Percentiles rank a stretch among this genome's conserved stretches.
Conservation (phyloP, 2,888 invertebrate genomes). For the Eudasyphora cyanicolor region DNA sequence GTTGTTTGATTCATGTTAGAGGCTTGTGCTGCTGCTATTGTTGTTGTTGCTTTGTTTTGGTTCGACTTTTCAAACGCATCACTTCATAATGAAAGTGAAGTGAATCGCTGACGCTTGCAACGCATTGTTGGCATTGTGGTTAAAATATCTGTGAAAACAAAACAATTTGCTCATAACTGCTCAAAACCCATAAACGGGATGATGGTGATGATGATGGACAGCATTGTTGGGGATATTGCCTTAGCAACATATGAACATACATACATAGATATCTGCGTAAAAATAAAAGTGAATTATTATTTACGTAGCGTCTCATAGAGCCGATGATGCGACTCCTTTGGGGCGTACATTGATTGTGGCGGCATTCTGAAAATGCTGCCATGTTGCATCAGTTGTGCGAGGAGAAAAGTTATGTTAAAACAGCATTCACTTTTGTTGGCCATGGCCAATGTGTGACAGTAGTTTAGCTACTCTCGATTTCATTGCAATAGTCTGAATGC, state of each 20-base stretch:
- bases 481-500: no score
- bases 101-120: constrained; percentile 75
- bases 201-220: not conserved
- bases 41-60: constrained; percentile 34
- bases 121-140: constrained; percentile 40
- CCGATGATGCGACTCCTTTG: not conserved
- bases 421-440: not conserved
- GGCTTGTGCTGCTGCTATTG: not conserved
- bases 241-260: not conserved
- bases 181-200: not conserved
- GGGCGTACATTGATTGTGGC: not conserved
- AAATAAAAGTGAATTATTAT: constrained; percentile 18
- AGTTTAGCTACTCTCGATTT: no score
- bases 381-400: not conserved
- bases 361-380: not conserved
- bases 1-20: constrained; percentile 26
- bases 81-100: constrained; percentile 78
- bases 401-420: not conserved
- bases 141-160: constrained; percentile 55
- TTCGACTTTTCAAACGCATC: constrained; percentile 69
- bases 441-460: not conserved
- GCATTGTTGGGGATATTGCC: not conserved
- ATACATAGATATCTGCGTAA: not conserved
- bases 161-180: constrained; percentile 30
- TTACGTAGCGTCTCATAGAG: not conserved